phyloP scores from a whole-genome alignment of 2,888 invertebrate species.

The Serripes groenlandicus region DNA sequence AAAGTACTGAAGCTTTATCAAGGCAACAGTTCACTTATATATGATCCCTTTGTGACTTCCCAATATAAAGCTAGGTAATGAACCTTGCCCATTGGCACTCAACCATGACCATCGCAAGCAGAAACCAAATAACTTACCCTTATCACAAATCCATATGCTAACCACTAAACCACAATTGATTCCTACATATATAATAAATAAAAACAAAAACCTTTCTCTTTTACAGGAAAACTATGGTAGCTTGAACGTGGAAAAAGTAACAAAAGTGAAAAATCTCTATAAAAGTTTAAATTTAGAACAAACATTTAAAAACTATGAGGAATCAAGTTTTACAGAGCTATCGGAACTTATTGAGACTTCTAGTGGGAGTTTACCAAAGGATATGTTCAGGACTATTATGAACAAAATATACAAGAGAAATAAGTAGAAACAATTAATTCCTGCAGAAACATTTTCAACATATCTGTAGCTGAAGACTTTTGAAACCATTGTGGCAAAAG shows the following conservation, averaged over 20 bases:
- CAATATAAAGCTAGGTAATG: no score
- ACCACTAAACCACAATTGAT: no score
- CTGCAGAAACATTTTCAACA: no score
- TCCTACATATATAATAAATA: no score
- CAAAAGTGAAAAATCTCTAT: conserved; percentile 82
- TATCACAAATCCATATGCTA: no score
- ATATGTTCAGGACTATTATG: conserved; percentile 83
- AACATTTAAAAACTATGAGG: conserved; percentile 84
- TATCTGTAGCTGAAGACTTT: background rate
- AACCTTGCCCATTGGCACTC: no score
- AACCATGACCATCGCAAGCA: no score
- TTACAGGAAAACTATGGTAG: conserved; percentile 84
- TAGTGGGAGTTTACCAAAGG: conserved; percentile 77
- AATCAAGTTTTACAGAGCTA: conserved; percentile 81
- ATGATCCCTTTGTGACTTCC: no score
- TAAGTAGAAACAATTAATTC: no score
- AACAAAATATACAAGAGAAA: conserved; percentile 85
- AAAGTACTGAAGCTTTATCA: no score
- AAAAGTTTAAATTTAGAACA: conserved; percentile 78
- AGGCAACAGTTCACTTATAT: no score
- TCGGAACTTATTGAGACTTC: conserved; percentile 77
- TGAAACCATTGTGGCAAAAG: conserved; percentile 1
- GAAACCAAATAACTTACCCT: no score
- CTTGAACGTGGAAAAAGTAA: conserved; percentile 78
- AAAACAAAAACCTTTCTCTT: background rate